Conservation (phyloP, 2,888 invertebrate species). For the Empis livida region DNA sequence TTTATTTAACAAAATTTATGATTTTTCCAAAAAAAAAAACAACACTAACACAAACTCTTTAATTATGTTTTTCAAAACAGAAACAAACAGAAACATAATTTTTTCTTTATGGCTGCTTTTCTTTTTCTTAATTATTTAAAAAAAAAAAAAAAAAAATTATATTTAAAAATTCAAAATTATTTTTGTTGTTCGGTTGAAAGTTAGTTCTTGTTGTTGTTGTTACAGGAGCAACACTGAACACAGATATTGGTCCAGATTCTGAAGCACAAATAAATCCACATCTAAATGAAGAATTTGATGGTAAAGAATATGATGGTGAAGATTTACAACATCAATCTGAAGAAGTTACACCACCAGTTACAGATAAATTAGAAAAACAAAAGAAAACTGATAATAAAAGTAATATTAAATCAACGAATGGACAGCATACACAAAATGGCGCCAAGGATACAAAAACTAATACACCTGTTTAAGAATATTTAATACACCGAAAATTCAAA, state of each 20-base stretch:
- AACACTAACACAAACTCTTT: no score
- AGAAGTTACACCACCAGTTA: constrained; percentile 34
- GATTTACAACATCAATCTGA: constrained; percentile 33
- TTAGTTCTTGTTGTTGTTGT: constrained; percentile 46
- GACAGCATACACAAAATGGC: constrained; percentile 23
- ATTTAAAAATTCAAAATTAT: no score
- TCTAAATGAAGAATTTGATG: constrained; percentile 41
- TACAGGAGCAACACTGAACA: constrained; percentile 48
- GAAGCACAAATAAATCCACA: constrained; percentile 50
- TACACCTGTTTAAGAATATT: constrained; percentile 28
- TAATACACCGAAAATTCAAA: no score
- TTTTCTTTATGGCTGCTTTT: no score
- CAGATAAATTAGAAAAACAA: constrained; percentile 32
- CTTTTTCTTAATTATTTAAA: no score
- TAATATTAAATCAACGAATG: constrained; percentile 18
- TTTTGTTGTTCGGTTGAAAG: constrained; percentile 23
- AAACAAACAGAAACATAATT: no score
- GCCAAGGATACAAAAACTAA: constrained; percentile 29
- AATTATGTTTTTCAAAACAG: no score
- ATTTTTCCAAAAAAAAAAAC: no score
- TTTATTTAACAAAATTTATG: background rate
- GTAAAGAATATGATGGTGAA: constrained; percentile 32
- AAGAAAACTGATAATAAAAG: constrained; percentile 32
- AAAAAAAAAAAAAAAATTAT: no score
- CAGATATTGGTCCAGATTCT: constrained; percentile 46